Evolutionary conservation across 2,113 vertebrate genomes (phyloP).

Genomic region (Prochilodus magdalenae): DNA sequence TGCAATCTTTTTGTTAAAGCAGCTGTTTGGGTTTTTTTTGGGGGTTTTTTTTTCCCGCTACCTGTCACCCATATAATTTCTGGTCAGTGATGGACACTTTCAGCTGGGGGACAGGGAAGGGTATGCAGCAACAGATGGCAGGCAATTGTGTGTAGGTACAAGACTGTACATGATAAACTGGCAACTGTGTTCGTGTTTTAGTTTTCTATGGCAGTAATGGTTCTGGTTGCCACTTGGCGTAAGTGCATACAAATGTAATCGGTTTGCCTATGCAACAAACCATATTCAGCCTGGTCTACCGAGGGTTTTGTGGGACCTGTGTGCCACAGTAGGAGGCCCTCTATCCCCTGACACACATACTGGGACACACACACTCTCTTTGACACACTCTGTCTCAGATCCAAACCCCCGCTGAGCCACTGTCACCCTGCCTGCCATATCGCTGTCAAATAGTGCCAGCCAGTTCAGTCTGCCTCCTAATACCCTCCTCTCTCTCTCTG

Average conservation of each 20-base stretch:
- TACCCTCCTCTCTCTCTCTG: constrained; percentile 29
- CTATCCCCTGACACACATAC: constrained; percentile 27
- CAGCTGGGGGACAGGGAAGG: too few relatives aligned
- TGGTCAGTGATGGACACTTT: background rate
- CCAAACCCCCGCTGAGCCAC: constrained; percentile 59
- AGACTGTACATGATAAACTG: too few relatives aligned
- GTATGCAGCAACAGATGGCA: too few relatives aligned
- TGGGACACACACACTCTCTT: constrained; percentile 16
- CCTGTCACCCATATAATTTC: background rate
- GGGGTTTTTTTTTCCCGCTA: too few relatives aligned
- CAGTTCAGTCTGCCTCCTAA: constrained; percentile 40
- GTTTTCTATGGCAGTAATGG: too few relatives aligned
- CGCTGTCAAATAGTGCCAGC: constrained; percentile 52
- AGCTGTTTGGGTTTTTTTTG: too few relatives aligned
- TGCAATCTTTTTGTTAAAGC: too few relatives aligned
- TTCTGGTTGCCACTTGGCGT: background rate
- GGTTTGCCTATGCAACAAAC: background rate
- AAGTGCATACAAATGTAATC: constrained; percentile 13
- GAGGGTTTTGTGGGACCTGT: constrained; percentile 4
- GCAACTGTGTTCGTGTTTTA: too few relatives aligned
- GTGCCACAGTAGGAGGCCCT: constrained; percentile 13
- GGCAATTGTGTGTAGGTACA: too few relatives aligned
- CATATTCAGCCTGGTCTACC: background rate
- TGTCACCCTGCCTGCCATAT: constrained; percentile 51
- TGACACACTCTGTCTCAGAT: constrained; percentile 42